Percentiles rank a stretch among this genome's conserved stretches.
These are phyloP conservation scores for Drosophila cognata DNA, from an alignment of 2,888 invertebrate genomes.

Conservation along the genomic window DNA sequence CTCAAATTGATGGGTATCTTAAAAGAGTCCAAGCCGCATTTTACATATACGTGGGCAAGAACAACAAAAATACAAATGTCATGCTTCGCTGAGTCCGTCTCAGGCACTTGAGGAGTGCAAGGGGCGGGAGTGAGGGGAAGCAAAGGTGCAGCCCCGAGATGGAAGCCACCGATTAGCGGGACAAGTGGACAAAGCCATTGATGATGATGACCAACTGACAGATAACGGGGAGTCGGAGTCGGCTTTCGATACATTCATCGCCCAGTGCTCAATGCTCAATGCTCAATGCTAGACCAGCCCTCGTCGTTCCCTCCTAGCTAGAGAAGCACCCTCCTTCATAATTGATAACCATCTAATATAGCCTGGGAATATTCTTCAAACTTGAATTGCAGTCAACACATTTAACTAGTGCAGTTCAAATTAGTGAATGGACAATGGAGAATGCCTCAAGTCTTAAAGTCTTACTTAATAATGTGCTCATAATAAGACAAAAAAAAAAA, in stretches of 20 bases:
- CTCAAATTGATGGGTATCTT: slow-evolving; percentile 29
- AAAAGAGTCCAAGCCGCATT: slow-evolving; percentile 10
- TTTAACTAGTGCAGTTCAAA: not conserved
- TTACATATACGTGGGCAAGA: slow-evolving; percentile 34
- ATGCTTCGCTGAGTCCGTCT: slow-evolving; percentile 55
- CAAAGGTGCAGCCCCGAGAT: slow-evolving; percentile 20
- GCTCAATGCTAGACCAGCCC: slow-evolving; percentile 23
- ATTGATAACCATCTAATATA: slow-evolving; percentile 7
- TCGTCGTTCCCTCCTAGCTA: not conserved
- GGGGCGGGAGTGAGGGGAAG: not conserved
- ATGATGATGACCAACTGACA: slow-evolving; percentile 33
- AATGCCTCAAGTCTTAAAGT: not conserved
- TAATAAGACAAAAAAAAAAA: no score
- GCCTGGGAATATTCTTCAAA: slow-evolving; percentile 5
- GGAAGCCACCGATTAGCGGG: slow-evolving; percentile 44
- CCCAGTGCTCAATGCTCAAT: slow-evolving; percentile 28
- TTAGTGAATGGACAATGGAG: not conserved
- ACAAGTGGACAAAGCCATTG: slow-evolving; percentile 36
- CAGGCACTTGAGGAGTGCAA: slow-evolving; percentile 17
- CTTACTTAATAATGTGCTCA: not conserved
- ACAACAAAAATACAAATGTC: slow-evolving; percentile 49
- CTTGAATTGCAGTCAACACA: slow-evolving; percentile 1
- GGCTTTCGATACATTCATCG: slow-evolving; percentile 25
- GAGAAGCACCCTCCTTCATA: not conserved
- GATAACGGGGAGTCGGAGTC: slow-evolving; percentile 38